A percentile compares a stretch with the other conserved stretches of the same genome.
Conservation (phyloP, 64 coral and sea anemone genomes). For the Montipora efflorescens region DNA sequence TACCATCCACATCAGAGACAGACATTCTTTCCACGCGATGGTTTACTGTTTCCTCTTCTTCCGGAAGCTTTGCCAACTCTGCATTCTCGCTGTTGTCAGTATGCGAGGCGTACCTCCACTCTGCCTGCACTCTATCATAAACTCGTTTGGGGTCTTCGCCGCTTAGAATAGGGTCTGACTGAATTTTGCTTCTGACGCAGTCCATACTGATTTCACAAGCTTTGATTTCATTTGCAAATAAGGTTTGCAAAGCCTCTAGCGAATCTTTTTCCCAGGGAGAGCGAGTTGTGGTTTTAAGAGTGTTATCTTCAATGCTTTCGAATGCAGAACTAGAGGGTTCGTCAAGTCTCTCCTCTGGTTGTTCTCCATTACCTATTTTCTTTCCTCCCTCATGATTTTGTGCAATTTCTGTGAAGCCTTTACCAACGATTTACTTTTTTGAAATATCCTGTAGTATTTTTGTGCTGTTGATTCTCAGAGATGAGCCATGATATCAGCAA, state of each 20-base stretch:
- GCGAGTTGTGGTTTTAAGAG: too few species aligned
- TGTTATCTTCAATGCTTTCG: too few species aligned
- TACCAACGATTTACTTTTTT: not conserved
- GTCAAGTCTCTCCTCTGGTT: too few species aligned
- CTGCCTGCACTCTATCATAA: not conserved
- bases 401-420: not conserved
- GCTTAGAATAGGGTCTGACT: not conserved
- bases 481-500: slow-evolving; percentile 40
- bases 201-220: not conserved
- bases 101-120: not conserved
- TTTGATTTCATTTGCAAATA: slow-evolving; percentile 19
- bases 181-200: not conserved
- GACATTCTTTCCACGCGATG: too few species aligned
- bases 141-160: not conserved
- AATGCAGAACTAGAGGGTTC: too few species aligned
- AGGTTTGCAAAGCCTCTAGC: not conserved
- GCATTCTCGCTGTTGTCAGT: not conserved
- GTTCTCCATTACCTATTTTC: too few species aligned
- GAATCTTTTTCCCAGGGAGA: not conserved
- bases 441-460: slow-evolving; percentile 18
- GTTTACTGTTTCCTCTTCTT: not conserved
- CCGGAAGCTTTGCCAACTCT: not conserved
- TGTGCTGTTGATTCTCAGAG: not conserved
- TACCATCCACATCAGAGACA: too few species aligned
- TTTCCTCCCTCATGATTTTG: not conserved